Evolutionary conservation across 1,140 invertebrate species (phyloP).

Genomic region (Lordiphosa stackelbergi): DNA sequence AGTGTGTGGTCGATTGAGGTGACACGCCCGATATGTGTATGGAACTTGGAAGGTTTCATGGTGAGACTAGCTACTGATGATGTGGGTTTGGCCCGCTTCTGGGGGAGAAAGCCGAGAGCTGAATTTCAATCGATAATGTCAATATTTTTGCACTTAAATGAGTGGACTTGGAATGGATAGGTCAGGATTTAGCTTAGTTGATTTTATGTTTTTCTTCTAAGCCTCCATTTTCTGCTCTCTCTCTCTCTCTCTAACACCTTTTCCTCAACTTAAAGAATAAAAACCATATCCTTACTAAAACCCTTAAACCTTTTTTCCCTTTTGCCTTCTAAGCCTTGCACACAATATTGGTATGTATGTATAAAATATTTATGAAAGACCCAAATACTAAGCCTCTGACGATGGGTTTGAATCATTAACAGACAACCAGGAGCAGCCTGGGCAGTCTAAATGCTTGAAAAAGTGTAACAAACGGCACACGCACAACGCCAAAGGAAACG

Average conservation of each 20-base stretch:
- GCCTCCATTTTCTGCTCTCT: neutral
- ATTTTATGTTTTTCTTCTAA: too few species aligned
- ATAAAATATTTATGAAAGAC: slow-evolving; percentile 64
- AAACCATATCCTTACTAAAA: slow-evolving; percentile 1
- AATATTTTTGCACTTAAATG: too few species aligned
- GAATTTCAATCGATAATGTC: slow-evolving; percentile 3
- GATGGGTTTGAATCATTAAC: slow-evolving; percentile 72
- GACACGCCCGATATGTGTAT: slow-evolving; percentile 34
- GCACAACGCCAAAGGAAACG: slow-evolving; percentile 32
- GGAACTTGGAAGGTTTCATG: slow-evolving; percentile 6
- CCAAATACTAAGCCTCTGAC: slow-evolving; percentile 14
- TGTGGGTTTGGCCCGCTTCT: neutral
- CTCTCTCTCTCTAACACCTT: too few species aligned
- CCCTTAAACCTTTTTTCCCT: neutral
- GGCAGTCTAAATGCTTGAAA: slow-evolving; percentile 54
- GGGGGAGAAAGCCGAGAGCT: too few species aligned
- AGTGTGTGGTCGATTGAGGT: slow-evolving; percentile 43
- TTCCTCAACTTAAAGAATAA: too few species aligned
- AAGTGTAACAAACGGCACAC: slow-evolving; percentile 73
- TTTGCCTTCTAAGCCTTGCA: slow-evolving; percentile 32
- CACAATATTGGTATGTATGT: slow-evolving; percentile 44
- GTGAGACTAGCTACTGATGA: neutral
- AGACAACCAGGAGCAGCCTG: slow-evolving; percentile 42
- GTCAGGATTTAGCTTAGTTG: too few species aligned
- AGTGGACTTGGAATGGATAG: too few species aligned